Evolutionary conservation across 2,888 invertebrate genomes (phyloP), one percentile per base, ranked within the genome.

Genomic region (Cryptosula pallasiana): DNA sequence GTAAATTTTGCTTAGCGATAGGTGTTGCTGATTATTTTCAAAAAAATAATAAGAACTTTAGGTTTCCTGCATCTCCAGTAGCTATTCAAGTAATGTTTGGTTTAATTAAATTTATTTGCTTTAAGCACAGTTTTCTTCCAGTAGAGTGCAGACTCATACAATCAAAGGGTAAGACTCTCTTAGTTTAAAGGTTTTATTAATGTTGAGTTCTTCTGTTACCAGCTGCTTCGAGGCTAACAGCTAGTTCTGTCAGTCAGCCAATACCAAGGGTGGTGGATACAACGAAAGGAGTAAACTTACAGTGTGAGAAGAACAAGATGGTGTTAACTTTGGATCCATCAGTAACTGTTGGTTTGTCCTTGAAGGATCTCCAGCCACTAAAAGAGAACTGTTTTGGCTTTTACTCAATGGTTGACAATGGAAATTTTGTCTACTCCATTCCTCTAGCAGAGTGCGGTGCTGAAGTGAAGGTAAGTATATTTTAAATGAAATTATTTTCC

Each of bases 401-500:
- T n/a, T 25, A 20, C 13, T 63, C 63, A 20, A 25, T 13, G 34
- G 32, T 63, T 27, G 32, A 63, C 25, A 27, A 27, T 32, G 63
- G 63, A 9, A 32, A 34, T 5, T 63, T 32, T 27, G 27, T 25
- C 5, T 63, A 63, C 32, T 25, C 27, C 29, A 32, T 63, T 32
- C 63, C 63, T 29, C 34, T 63, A 32, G 32, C n/a, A 63, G 63
- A 63, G 16, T 63, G 63, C 32, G 63, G 63, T 5, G 63, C 63
- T 32, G 63, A 63, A 13, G 63, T 63, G 16, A 34, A 63, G 63
- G 63, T 63, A 13, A 63, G 63, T n/a, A n/a, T n/a, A n/a, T n/a
- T n/a, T n/a, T n/a, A n/a, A n/a, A n/a, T n/a, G n/a, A n/a, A n/a
- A n/a, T n/a, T n/a, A n/a, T n/a, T n/a, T n/a, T n/a, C n/a, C n/a